These are phyloP conservation scores for Lycaon pictus DNA, from an alignment of 2,113 vertebrate genomes.

Conservation along the genomic window DNA sequence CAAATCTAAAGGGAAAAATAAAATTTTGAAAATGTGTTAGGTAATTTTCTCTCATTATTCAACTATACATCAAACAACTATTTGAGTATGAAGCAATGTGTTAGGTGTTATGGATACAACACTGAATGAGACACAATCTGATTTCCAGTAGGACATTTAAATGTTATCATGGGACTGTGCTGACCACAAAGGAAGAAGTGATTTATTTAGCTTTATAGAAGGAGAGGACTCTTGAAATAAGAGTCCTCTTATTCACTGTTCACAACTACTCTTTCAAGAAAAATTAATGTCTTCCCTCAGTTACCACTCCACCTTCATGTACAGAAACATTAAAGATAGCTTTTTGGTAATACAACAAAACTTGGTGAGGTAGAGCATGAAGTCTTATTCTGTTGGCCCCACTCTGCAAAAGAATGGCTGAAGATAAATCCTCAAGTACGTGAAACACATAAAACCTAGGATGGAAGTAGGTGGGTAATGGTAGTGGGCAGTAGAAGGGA, in stretches of 20 bases:
- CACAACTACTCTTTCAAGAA: not conserved
- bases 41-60: constrained; percentile 34
- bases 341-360: not conserved
- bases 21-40: not conserved
- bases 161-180: constrained; percentile 6
- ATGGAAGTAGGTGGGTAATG: not conserved
- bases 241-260: not conserved
- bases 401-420: not conserved
- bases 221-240: not conserved
- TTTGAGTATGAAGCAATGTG: constrained; percentile 33
- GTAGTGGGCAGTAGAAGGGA: not conserved
- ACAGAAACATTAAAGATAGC: not conserved
- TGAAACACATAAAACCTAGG: too few relatives aligned
- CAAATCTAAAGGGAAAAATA: constrained; percentile 36
- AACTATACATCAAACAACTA: not conserved
- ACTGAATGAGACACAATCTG: not conserved
- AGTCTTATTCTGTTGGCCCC: not conserved
- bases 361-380: not conserved
- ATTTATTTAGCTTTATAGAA: constrained; percentile 45
- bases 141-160: constrained; percentile 49
- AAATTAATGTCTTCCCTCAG: not conserved
- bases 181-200: not conserved
- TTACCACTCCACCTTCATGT: not conserved
- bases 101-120: not conserved
- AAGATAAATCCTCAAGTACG: not conserved